Conservation (phyloP, 2,113 vertebrate genomes). For the Melospiza georgiana region DNA sequence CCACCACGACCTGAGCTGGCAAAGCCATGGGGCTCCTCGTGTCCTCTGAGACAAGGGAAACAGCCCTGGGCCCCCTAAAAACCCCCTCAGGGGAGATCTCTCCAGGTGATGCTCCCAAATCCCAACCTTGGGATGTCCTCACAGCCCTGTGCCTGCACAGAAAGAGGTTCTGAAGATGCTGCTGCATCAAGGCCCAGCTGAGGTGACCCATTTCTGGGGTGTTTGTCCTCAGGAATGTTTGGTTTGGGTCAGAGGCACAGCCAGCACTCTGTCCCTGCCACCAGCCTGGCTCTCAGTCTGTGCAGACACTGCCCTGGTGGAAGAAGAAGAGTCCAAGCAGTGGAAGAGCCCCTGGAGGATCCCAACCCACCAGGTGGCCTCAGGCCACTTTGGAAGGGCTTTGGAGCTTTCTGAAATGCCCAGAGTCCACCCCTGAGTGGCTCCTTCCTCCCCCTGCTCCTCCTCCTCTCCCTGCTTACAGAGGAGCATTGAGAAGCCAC, state of each 20-base stretch:
- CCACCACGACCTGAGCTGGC: background rate
- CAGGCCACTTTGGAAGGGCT: background rate
- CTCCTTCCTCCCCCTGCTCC: background rate
- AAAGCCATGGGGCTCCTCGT: background rate
- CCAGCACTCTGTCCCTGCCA: background rate
- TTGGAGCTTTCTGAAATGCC: background rate
- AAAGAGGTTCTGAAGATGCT: background rate
- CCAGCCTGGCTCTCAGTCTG: background rate
- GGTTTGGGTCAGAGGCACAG: background rate
- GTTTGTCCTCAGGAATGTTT: background rate
- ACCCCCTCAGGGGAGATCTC: background rate
- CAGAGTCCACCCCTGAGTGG: background rate
- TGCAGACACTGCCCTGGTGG: too few species aligned
- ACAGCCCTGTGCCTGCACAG: background rate
- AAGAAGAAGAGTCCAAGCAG: too few species aligned
- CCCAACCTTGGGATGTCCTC: background rate
- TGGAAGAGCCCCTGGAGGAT: background rate
- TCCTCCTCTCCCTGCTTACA: background rate
- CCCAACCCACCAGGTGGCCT: background rate
- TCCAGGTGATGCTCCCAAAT: background rate
- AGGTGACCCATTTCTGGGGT: background rate
- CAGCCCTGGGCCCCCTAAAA: background rate
- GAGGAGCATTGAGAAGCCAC: background rate
- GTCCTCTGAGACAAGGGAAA: slow-evolving; percentile 37
- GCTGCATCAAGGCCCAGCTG: background rate